Evolutionary conservation across 2,797 vertebrate genomes (phyloP), one percentile per base, ranked within the genome.

Genomic region (Oryzias sinensis): DNA sequence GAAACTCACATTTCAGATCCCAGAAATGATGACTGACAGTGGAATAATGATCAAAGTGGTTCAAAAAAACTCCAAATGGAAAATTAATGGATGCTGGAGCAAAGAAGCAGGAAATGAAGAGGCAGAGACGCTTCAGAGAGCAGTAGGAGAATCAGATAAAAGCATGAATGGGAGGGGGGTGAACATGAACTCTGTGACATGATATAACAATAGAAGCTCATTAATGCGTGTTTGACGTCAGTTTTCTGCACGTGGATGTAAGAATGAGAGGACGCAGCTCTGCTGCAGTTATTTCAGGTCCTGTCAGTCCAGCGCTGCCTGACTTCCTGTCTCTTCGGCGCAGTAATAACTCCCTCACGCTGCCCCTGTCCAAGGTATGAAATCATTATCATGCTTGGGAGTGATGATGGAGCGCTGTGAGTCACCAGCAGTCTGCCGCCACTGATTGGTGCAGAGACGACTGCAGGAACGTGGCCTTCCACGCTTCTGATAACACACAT

Each of bases 161-260:
- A 40, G 14, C 33, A n/a, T 17, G 43, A 18, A 50, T 27, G 54
- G 60, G 41, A 22, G 27, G 33, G 33, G 59, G 55, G 20, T 58
- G 55, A 59, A 33, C 47, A 9, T 58, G 70, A 73, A 74, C 70
- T 40, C 63, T 46, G 14, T 64, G 63, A 71, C 68, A 61, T 48
- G 37, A 2, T 29, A 1, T 42, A 20, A 59, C 70, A 45, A 64
- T 22, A 46, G 66, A 42, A 48, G 46, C 62, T 64, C 56, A 64
- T 63, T 70, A 60, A 60, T 56, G 27, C 41, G 3, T 8, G 60
- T 56, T 59, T 74, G 70, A 77, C 51, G 51, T 74, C 63, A 55
- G 46, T 22, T 61, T 43, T 17, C 49, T 53, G 49, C 48, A 49
- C 27, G 41, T 59, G 50, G 7, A 17, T 49, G 17, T 9, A 29